Evolutionary conservation across 2,113 vertebrate genomes (phyloP).

Genomic region (Xenopus laevis): DNA sequence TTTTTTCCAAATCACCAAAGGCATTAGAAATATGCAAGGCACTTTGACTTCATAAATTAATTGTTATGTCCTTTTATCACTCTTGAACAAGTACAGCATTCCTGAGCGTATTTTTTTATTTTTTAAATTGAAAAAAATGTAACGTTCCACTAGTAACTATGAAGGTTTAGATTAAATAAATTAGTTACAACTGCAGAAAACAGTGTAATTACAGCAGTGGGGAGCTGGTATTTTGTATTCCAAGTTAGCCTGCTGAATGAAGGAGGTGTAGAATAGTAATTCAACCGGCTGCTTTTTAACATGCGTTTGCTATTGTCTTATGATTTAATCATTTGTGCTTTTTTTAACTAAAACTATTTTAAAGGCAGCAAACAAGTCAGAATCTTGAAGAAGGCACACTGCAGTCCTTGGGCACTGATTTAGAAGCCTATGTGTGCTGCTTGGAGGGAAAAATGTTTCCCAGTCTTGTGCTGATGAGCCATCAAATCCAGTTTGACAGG

Average conservation of each 20-base stretch:
- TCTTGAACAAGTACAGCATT: conserved; percentile 28
- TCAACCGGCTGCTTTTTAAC: conserved; percentile 49
- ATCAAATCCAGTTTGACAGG: conserved; percentile 50
- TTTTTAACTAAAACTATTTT: conserved; percentile 43
- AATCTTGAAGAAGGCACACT: conserved; percentile 37
- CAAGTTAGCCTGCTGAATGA: conserved; percentile 41
- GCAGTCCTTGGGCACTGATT: conserved; percentile 45
- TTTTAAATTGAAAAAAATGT: conserved; percentile 2
- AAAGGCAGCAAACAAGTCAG: conserved; percentile 44
- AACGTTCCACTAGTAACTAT: conserved; percentile 45
- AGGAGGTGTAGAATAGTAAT: conserved; percentile 48
- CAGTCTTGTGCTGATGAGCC: conserved; percentile 38
- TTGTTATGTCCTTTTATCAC: conserved; percentile 41
- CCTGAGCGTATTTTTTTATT: conserved; percentile 1
- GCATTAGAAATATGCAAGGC: neutral
- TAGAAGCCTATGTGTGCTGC: conserved; percentile 38
- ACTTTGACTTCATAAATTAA: conserved; percentile 41
- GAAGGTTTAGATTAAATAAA: conserved; percentile 48
- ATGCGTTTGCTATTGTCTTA: conserved; percentile 37
- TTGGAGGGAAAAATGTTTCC: conserved; percentile 23
- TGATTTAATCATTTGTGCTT: conserved; percentile 46
- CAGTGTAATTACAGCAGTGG: conserved; percentile 49
- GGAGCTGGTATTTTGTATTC: conserved; percentile 48
- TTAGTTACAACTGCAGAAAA: conserved; percentile 50
- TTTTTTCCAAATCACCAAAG: too few relatives aligned